Base-by-base conservation (phyloP, 2,113 vertebrate species). In the Grus americana region DNA sequence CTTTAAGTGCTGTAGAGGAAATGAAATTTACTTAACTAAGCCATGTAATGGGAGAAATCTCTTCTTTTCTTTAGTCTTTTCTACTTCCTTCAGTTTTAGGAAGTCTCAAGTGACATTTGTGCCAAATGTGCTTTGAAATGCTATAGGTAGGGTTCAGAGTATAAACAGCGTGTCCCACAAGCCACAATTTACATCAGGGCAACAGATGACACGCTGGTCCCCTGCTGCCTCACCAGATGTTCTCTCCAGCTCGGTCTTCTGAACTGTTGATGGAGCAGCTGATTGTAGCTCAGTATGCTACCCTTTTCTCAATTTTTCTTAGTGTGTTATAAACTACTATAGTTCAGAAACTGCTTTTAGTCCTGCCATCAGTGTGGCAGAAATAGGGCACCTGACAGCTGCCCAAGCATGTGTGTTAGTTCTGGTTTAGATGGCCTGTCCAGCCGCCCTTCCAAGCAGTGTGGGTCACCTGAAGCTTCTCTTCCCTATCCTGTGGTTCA, bases 141-240 rank as follows among this genome's bases (percentile, higher is more conserved):
- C 49, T 80, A 7, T 52, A 70, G 34, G 44, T 59, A 29, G 38
- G 5, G 21, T 78, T 88, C 67, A 84, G 47, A 81, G 15, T 55
- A 21, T n/a, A 82, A 74, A 38, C 1, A 1, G 22, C 34, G 63
- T 19, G 13, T 93, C 52, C 52, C 74, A 55, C 2, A 32, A 93
- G 66, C 58, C 49, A 42, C 47, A n/a, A 5, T 32, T 91, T 72
- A 65, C 38, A 80, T 83, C 36, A 83, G 73, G 66, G 12, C 65
- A 93, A 15, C 80, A 83, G 78, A 72, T 90, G 90, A 79, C 20
- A 34, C 68, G 40, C 47, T 52, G 18, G 29, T 95, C 38, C 26
- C 78, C 81, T 93, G 87, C 78, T 90, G 65, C 44, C 27, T 70
- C 21, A 57, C 71, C 86, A 96, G 79, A 86, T 96, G 85, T 94